Conservation (phyloP, 1,140 invertebrate genomes). For the Penaeus japonicus region DNA sequence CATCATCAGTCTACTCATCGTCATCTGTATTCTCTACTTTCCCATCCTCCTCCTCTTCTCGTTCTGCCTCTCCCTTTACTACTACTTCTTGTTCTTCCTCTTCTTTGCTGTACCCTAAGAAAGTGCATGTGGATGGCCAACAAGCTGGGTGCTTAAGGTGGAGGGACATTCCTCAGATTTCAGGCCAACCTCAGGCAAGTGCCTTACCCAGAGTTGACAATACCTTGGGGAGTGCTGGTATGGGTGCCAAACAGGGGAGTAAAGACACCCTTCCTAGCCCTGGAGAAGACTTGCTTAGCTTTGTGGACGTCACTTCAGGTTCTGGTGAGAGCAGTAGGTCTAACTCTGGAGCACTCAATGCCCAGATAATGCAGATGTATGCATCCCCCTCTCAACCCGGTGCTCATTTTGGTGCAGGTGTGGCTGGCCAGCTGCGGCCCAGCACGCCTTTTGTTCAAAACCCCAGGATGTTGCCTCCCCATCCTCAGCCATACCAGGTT, state of each 20-base stretch:
- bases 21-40: constrained; percentile 23
- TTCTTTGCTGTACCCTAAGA: constrained; percentile 13
- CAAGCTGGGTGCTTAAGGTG: constrained; percentile 27
- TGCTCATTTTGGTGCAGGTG: not conserved
- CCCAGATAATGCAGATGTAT: constrained; percentile 55
- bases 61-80: not conserved
- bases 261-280: not conserved
- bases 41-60: not conserved
- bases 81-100: not conserved
- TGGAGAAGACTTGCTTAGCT: constrained; percentile 49
- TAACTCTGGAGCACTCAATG: constrained; percentile 21
- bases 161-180: constrained; percentile 23
- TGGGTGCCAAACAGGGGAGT: not conserved
- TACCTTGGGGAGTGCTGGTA: not conserved
- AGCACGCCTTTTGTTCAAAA: not conserved
- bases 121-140: constrained; percentile 32
- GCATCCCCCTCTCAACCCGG: not conserved
- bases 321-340: constrained; percentile 12
- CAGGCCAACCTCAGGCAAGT: not conserved
- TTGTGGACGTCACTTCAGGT: constrained; percentile 31
- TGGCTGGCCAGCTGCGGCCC: not conserved
- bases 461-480: not conserved
- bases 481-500: not conserved
- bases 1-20: constrained; percentile 28
- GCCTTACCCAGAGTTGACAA: not conserved